Evolutionary conservation across 2,797 vertebrate genomes (phyloP).

Genomic region (Octomys mimax): DNA sequence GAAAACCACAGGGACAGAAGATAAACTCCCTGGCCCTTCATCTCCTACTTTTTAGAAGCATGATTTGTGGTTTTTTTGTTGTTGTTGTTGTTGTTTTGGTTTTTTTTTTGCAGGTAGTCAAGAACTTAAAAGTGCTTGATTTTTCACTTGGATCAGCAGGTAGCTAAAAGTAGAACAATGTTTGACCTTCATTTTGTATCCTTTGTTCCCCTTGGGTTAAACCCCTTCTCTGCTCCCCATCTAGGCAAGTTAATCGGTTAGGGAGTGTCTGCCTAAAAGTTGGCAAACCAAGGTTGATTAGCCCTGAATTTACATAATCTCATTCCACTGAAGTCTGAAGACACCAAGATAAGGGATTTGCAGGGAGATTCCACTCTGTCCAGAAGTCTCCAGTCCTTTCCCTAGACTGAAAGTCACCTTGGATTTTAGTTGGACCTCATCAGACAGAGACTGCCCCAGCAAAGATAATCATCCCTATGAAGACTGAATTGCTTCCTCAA

Average conservation of each 20-base stretch:
- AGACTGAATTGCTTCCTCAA: background rate
- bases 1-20: background rate
- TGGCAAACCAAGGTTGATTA: background rate
- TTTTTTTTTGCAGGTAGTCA: background rate
- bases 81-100: too few species aligned
- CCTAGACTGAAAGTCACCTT: background rate
- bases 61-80: background rate
- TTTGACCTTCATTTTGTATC: background rate
- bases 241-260: background rate
- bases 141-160: background rate
- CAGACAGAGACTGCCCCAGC: background rate
- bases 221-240: background rate
- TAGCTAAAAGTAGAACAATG: background rate
- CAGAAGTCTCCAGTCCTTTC: background rate
- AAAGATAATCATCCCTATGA: background rate
- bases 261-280: background rate
- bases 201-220: background rate
- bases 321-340: background rate
- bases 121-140: background rate
- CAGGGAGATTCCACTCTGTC: background rate
- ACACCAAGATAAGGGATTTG: background rate
- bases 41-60: background rate
- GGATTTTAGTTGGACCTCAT: background rate
- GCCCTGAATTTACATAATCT: background rate
- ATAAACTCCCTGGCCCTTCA: background rate